Evolutionary conservation across 2,888 invertebrate genomes (phyloP).

Genomic region (Scaeva pyrastri): DNA sequence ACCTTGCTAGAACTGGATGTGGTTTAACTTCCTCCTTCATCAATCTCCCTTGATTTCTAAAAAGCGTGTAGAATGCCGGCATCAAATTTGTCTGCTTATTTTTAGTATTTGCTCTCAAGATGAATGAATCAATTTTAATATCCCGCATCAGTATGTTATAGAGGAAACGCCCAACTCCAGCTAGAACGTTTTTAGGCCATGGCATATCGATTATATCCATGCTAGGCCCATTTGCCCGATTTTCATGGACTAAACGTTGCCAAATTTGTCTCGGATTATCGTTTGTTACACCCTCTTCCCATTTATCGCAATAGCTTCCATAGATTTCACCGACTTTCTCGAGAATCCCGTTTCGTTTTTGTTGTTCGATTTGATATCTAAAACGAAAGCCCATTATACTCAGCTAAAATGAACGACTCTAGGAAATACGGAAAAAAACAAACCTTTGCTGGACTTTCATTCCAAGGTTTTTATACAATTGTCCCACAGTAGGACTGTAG

Average conservation of each 20-base stretch:
- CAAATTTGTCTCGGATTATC: slow-evolving; percentile 89
- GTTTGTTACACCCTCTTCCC: slow-evolving; percentile 84
- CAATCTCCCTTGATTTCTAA: slow-evolving; percentile 87
- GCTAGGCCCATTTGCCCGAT: slow-evolving; percentile 85
- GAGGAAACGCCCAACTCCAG: slow-evolving; percentile 91
- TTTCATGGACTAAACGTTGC: slow-evolving; percentile 87
- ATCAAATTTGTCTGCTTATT: slow-evolving; percentile 86
- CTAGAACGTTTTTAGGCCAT: slow-evolving; percentile 88
- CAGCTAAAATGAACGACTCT: not conserved
- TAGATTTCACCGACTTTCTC: slow-evolving; percentile 88
- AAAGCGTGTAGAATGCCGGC: slow-evolving; percentile 92
- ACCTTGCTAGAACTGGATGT: slow-evolving; percentile 89
- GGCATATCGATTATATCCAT: slow-evolving; percentile 86
- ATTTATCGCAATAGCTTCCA: slow-evolving; percentile 88
- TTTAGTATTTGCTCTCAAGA: slow-evolving; percentile 85
- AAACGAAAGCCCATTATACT: not conserved
- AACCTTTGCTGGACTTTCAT: slow-evolving; percentile 86
- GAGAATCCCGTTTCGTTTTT: slow-evolving; percentile 87
- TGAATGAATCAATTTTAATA: slow-evolving; percentile 91
- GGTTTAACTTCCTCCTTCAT: slow-evolving; percentile 92
- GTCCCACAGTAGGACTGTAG: slow-evolving; percentile 89
- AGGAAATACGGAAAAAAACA: not conserved
- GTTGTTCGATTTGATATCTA: slow-evolving; percentile 88
- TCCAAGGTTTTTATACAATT: slow-evolving; percentile 89
- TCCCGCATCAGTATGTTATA: slow-evolving; percentile 94